Evolutionary conservation across 2,888 invertebrate genomes (phyloP).

Genomic region (Ernsta delagoae): DNA sequence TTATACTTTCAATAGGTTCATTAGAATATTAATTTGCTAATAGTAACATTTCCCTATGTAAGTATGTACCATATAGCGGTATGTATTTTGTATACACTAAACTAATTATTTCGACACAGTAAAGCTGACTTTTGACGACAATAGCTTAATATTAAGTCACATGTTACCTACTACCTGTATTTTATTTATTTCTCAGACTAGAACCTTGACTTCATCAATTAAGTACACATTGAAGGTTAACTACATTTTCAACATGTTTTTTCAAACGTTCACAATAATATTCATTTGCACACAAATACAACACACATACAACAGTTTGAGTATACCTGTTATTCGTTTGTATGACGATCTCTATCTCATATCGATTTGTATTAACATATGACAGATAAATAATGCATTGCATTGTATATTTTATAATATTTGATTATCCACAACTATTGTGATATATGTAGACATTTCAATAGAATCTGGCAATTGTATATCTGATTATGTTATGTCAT

Average conservation of each 20-base stretch:
- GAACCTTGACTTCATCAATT: not conserved
- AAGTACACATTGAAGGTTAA: not conserved
- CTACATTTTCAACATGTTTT: not conserved
- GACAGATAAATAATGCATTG: no score
- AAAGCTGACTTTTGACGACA: not conserved
- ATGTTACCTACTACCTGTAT: constrained; percentile 1
- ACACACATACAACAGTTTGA: no score
- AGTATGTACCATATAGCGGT: not conserved
- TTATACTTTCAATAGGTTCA: no score
- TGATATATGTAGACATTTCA: no score
- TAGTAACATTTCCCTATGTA: not conserved
- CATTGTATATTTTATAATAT: no score
- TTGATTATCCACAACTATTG: no score
- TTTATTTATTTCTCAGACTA: not conserved
- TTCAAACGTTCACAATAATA: not conserved
- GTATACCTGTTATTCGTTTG: no score
- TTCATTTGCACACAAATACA: no score
- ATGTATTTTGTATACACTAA: not conserved
- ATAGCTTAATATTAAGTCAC: not conserved
- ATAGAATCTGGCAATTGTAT: no score
- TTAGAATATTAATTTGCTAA: not conserved
- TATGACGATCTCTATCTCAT: no score
- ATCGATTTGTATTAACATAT: no score
- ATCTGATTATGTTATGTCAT: no score
- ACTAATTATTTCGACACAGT: not conserved